Evolutionary conservation across 2,888 invertebrate genomes (phyloP), one percentile per base, ranked within the genome.

Genomic region (Ypsolopha scabrella): DNA sequence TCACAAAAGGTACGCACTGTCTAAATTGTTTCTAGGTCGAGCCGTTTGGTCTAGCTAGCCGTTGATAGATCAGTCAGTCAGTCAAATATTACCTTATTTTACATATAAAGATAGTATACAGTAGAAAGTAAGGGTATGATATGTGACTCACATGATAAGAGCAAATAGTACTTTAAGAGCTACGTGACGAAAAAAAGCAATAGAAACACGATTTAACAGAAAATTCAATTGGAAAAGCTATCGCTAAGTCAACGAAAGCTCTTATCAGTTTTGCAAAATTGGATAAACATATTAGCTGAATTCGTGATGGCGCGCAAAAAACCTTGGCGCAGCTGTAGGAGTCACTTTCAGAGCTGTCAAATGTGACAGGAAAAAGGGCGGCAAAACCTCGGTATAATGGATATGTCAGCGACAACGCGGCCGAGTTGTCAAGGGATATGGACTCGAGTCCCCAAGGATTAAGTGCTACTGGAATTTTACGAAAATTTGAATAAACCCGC

Each of bases 361-460:
- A 83, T 66, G 71, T 80, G 83, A 81, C 81, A 80, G 80, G 72
- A 77, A 85, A 86, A 82, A 82, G 81, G 85, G 80, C 79, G 82
- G 80, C 67, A 77, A 80, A 81, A 77, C 77, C 81, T 80, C 83
- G 75, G 72, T 75, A 75, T 85, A 86, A 85, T 86, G 83, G 85
- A 86, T 82, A 80, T 85, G 85, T 86, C 85, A 83, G 73, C 74
- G 74, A 69, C 80, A 83, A 71, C 72, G 74, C 72, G 72, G 70
- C 67, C 72, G 71, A 68, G 73, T 72, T 71, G 73, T 73, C 72
- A 68, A 68, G 68, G 70, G 69, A 65, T 68, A 70, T 62, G 68
- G 65, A 70, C 48, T 68, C 67, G 68, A 69, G 72, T 78, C 75
- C 71, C 73, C 63, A 67, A 61, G 75, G 78, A 78, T 80, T 77